Conservation (phyloP, 2,113 vertebrate genomes). For the Haliaeetus leucogaster region DNA sequence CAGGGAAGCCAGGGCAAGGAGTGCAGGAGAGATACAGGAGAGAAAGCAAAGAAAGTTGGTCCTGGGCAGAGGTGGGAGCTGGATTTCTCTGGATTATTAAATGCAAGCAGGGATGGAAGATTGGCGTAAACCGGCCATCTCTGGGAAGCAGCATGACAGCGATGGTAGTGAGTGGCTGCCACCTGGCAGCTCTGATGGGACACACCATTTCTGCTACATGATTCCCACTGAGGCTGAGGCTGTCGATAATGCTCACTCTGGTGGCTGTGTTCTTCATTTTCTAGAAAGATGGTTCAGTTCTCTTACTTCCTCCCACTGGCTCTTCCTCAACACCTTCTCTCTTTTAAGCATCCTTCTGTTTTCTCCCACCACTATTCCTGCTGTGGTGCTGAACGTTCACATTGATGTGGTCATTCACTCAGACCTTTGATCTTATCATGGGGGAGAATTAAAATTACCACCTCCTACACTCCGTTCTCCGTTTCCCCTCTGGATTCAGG, state of each 20-base stretch:
- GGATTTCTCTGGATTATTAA: not conserved
- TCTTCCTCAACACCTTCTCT: not conserved
- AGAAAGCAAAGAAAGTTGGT: not conserved
- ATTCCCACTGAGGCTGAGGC: not conserved
- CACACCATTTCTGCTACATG: accelerated
- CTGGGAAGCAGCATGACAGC: not conserved
- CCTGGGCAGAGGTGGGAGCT: not conserved
- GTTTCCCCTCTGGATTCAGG: not conserved
- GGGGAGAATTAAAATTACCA: not conserved
- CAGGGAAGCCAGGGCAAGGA: not conserved
- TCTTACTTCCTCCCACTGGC: not conserved
- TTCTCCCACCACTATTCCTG: not conserved
- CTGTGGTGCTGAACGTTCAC: accelerated
- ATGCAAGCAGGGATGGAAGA: not conserved
- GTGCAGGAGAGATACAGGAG: not conserved
- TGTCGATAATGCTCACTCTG: not conserved
- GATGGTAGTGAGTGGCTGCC: not conserved
- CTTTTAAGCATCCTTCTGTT: not conserved
- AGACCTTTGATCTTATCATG: accelerated
- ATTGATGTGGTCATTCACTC: not conserved
- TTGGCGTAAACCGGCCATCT: not conserved
- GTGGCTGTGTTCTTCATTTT: not conserved
- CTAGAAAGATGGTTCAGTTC: not conserved
- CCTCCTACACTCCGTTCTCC: not conserved
- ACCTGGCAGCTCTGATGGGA: not conserved